Evolutionary conservation across 2,797 vertebrate genomes (phyloP), one percentile per base, ranked within the genome.

Genomic region (Sciaenops ocellatus): DNA sequence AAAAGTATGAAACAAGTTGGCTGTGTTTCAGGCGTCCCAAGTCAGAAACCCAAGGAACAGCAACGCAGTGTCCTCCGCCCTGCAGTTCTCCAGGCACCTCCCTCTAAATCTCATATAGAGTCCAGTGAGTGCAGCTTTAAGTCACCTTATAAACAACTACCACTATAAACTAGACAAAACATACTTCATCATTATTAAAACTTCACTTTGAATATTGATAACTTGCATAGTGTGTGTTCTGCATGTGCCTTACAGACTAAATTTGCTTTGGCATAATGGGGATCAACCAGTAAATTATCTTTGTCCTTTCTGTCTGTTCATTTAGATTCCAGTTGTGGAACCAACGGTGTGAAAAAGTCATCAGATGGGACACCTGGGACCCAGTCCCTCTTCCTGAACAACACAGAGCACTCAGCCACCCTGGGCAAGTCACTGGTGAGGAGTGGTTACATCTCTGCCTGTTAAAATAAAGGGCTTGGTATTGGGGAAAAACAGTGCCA

Each of bases 41-140:
- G 97, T 96, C 98, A 99, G 92, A 99, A 99, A 91, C 98, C 98
- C 47, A 99, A 99, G 95, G 98, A 99, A 65, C 98, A 97, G 91
- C 98, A 99, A 87, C 97, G 98, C 72, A 99, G 97, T 13, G 98
- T 99, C 76, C 95, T 99, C 72, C 98, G 98, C 84, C 98, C 98
- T 1, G 98, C 98, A 18, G 96, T 99, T 42, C 92, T 99, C 30
- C 98, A 99, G 87, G 96, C 98, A 6, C 98, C 98, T 0, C 95
- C 96, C 84, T 96, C 96, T 15, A 99, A 98, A 93, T 93, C 95
- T 70, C 96, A 98, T 89, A 90, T 96, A 3, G 97, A 97, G 89
- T 94, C 96, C 51, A 97, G 98, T 98, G 94, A 96, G 94, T 94
- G 63, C 50, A 74, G 68, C 63, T 76, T 51, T 44, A 48, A 67